Percentiles rank a stretch among this genome's conserved stretches.
These are phyloP conservation scores for Propithecus perrieri DNA, from an alignment of 2,797 vertebrate genomes.

Conservation along the genomic window DNA sequence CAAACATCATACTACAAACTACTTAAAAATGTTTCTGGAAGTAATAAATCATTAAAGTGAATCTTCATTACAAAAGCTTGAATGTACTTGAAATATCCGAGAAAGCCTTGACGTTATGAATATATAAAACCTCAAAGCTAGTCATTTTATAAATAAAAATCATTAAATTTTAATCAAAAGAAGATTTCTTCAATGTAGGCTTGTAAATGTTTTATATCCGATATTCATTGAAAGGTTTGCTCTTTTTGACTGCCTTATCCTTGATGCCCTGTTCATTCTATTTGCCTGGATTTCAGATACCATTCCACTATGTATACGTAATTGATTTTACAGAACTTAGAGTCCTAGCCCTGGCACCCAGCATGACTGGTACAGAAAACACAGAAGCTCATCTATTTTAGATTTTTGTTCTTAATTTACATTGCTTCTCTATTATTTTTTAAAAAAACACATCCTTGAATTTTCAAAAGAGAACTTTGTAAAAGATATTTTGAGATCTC, in stretches of 20 bases:
- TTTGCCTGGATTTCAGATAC: slow-evolving; percentile 14
- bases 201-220: slow-evolving; percentile 57
- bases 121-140: slow-evolving; percentile 68
- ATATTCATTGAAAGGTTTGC: slow-evolving; percentile 62
- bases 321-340: neutral
- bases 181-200: slow-evolving; percentile 27
- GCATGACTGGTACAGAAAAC: neutral
- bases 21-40: slow-evolving; percentile 55
- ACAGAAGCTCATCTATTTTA: too few relatives aligned
- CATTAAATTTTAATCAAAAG: slow-evolving; percentile 75
- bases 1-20: slow-evolving; percentile 8
- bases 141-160: slow-evolving; percentile 75
- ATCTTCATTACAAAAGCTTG: slow-evolving; percentile 64
- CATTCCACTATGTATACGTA: neutral
- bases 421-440: neutral
- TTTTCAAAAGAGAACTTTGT: neutral
- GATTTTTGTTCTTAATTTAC: neutral
- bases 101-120: slow-evolving; percentile 67
- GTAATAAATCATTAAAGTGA: slow-evolving; percentile 62
- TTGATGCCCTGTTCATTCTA: neutral
- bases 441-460: neutral
- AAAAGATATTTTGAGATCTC: neutral
- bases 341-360: neutral
- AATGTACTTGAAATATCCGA: slow-evolving; percentile 52
- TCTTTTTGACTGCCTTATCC: slow-evolving; percentile 14